Base-by-base conservation (phyloP, 2,797 vertebrate species). In the Eutrigla gurnardus region DNA sequence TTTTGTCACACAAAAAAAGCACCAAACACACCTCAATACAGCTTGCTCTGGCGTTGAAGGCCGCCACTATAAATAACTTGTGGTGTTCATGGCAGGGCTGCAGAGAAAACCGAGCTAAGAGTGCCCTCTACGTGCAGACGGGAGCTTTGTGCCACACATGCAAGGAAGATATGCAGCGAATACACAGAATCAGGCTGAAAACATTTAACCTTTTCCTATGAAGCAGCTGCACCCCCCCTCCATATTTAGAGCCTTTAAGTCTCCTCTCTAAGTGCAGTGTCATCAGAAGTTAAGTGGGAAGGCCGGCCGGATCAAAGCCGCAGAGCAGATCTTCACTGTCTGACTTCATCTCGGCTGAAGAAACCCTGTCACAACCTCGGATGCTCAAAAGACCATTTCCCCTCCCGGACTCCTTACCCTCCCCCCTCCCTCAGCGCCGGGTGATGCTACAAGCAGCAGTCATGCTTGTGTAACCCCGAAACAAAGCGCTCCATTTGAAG, bases 111-210 rank as follows among this genome's bases (percentile, higher is more conserved):
- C 66, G 49, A 74, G 92, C 85, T 77, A 78, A 93, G 75, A 93
- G 88, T 78, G 89, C 92, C 93, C 92, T 87, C 93, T 94, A 92
- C 69, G 73, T 86, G 88, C 84, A 78, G 73, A 40, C 54, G 12
- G 54, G 0, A 65, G 77, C 77, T 70, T 35, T 73, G 40, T 80
- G 77, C n/a, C 32, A 42, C 46, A 65, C 72, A 55, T 70, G 50
- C 18, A 72, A 40, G 65, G 65, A 37, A 3, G 35, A 49, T 36
- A 37, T 11, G 40, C 42, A 50, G 13, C 18, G 18, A 55, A 57
- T 52, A 15, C 10, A 49, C 69, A 78, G 35, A 76, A 61, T 40
- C 33, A 12, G 10, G 42, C 60, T 53, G 14, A 63, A 42, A 70
- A 83, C 18, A 47, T 33, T 76, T 75, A 39, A 47, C 57, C 40